Conservation (phyloP, 2,797 vertebrate genomes). For the Fundulus diaphanus region DNA sequence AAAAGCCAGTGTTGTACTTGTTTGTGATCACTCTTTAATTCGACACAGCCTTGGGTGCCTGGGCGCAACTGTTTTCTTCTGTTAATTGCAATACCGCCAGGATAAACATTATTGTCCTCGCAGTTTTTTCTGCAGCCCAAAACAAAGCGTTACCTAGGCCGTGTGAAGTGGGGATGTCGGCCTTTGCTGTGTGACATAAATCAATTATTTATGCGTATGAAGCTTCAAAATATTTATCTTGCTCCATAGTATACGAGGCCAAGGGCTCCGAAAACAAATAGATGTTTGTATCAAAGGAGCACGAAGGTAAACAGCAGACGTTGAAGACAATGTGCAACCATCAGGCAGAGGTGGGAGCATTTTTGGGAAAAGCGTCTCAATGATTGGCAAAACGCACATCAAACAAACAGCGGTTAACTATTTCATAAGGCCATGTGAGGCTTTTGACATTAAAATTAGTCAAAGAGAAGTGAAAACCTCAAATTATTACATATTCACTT, state of each 20-base stretch:
- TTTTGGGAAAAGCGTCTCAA: constrained; percentile 46
- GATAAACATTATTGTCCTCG: constrained; percentile 83
- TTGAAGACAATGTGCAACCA: constrained; percentile 56
- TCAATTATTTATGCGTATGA: constrained; percentile 81
- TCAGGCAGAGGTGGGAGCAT: constrained; percentile 49
- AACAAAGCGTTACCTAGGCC: constrained; percentile 65
- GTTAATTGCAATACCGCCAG: constrained; percentile 77
- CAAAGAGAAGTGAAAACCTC: constrained; percentile 12
- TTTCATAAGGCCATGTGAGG: constrained; percentile 36
- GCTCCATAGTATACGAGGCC: constrained; percentile 55
- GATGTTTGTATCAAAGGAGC: constrained; percentile 70
- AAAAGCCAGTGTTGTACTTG: constrained; percentile 70
- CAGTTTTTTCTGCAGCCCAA: constrained; percentile 56
- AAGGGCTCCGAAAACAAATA: constrained; percentile 77
- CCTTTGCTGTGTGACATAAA: constrained; percentile 76
- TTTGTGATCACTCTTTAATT: constrained; percentile 77
- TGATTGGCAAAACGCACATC: constrained; percentile 62
- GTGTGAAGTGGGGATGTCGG: constrained; percentile 72
- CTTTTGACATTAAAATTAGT: constrained; percentile 19
- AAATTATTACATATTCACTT: not conserved
- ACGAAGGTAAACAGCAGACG: constrained; percentile 68
- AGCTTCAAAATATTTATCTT: constrained; percentile 83
- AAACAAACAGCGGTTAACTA: constrained; percentile 44
- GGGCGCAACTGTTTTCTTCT: constrained; percentile 69
- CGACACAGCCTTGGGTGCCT: constrained; percentile 67